Conservation (phyloP, 2,797 vertebrate genomes). For the Rallus crepitans region DNA sequence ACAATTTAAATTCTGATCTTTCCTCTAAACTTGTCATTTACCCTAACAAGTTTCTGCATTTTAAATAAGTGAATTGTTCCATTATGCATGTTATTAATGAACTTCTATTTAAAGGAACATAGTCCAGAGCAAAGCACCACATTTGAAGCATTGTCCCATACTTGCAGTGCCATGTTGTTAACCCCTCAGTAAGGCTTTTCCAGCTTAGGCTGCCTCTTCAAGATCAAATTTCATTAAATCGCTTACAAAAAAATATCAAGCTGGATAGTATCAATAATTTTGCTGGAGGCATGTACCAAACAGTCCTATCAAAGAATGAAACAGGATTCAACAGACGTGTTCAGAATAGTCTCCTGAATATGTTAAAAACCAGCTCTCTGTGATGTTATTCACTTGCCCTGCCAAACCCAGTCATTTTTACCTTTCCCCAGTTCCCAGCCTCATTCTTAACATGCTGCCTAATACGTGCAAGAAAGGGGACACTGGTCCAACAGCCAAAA, state of each 20-base stretch:
- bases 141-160: background rate
- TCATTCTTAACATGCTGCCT: background rate
- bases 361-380: accelerated
- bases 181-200: background rate
- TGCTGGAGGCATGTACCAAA: background rate
- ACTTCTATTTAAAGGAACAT: background rate
- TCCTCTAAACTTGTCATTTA: background rate
- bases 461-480: background rate
- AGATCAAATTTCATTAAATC: background rate
- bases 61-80: background rate
- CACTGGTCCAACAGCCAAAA: background rate
- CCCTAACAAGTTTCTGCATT: background rate
- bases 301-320: background rate
- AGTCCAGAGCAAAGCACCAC: background rate
- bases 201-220: background rate
- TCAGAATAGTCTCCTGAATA: background rate
- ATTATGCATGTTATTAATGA: background rate
- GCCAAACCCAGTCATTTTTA: background rate
- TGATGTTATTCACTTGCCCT: background rate
- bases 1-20: background rate
- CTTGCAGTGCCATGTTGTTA: background rate
- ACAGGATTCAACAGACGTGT: background rate
- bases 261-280: background rate
- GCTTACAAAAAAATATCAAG: background rate
- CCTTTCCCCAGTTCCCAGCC: background rate